Conservation (phyloP, 92 coral and sea anemone species). For the Hydrozoanthus gracilis region DNA sequence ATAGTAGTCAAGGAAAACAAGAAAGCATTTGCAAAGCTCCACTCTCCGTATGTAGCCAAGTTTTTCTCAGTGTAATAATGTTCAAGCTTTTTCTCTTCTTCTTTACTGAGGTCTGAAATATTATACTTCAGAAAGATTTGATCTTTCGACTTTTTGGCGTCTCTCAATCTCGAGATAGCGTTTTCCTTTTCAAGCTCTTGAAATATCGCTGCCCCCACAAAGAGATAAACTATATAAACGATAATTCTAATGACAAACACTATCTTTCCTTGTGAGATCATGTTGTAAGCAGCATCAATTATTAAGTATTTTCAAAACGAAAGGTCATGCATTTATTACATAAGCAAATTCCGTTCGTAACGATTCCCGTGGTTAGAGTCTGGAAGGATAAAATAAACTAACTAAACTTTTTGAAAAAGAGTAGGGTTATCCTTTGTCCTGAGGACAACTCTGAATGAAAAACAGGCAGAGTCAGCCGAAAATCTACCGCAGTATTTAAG, state of each 20-base stretch:
- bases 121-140: conserved; percentile 71
- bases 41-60: conserved; percentile 23
- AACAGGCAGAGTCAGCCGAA: too few relatives aligned
- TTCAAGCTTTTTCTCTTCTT: conserved; percentile 29
- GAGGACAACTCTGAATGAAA: too few relatives aligned
- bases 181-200: conserved; percentile 63
- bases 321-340: too few relatives aligned
- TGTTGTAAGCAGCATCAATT: too few relatives aligned
- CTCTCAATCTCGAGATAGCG: conserved; percentile 17
- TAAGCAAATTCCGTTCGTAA: too few relatives aligned
- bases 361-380: too few relatives aligned
- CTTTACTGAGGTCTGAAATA: conserved; percentile 44
- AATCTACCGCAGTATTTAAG: too few relatives aligned
- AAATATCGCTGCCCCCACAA: conserved; percentile 71
- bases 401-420: too few relatives aligned
- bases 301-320: too few relatives aligned
- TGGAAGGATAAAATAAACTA: too few relatives aligned
- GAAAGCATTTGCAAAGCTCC: conserved; percentile 76
- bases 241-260: background rate
- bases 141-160: conserved; percentile 24
- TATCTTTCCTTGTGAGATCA: background rate
- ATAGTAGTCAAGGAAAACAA: conserved; percentile 67
- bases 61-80: background rate
- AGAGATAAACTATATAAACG: conserved; percentile 55
- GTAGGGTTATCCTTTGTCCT: too few relatives aligned